Conservation (phyloP, 1,140 invertebrate genomes). For the Drosophila bifasciata region DNA sequence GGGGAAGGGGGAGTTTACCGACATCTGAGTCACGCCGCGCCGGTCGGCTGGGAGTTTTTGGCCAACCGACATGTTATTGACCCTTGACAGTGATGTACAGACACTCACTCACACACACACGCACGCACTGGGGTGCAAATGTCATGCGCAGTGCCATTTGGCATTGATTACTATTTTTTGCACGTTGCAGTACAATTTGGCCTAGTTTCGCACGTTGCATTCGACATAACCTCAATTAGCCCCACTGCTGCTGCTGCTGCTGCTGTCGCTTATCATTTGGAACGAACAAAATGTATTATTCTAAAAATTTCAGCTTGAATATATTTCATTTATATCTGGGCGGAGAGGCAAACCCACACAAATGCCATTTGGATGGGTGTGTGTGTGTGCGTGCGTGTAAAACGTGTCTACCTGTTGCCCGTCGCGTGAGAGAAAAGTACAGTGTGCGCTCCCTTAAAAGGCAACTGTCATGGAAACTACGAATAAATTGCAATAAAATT, state of each 20-base stretch:
- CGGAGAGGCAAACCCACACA: slow-evolving; percentile 3
- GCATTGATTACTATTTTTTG: slow-evolving; percentile 35
- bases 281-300: slow-evolving; percentile 14
- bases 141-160: slow-evolving; percentile 56
- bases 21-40: slow-evolving; percentile 40
- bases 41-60: slow-evolving; percentile 23
- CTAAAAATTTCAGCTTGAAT: slow-evolving; percentile 1
- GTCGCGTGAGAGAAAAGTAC: slow-evolving; percentile 30
- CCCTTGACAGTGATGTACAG: slow-evolving; percentile 60
- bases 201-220: slow-evolving; percentile 55
- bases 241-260: not conserved
- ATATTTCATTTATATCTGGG: slow-evolving; percentile 5
- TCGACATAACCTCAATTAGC: slow-evolving; percentile 57
- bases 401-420: slow-evolving; percentile 46
- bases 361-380: slow-evolving; percentile 6
- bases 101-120: not conserved
- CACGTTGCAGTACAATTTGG: slow-evolving; percentile 41
- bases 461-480: not conserved
- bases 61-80: slow-evolving; percentile 64
- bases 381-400: slow-evolving; percentile 14
- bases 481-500: not conserved
- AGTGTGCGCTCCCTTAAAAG: slow-evolving; percentile 9
- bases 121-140: slow-evolving; percentile 4
- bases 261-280: slow-evolving; percentile 4
- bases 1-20: slow-evolving; percentile 1